Percentiles rank a stretch among this genome's conserved stretches.
phyloP scores from a whole-genome alignment of 2,888 invertebrate species.

The Synergus gifuensis region DNA sequence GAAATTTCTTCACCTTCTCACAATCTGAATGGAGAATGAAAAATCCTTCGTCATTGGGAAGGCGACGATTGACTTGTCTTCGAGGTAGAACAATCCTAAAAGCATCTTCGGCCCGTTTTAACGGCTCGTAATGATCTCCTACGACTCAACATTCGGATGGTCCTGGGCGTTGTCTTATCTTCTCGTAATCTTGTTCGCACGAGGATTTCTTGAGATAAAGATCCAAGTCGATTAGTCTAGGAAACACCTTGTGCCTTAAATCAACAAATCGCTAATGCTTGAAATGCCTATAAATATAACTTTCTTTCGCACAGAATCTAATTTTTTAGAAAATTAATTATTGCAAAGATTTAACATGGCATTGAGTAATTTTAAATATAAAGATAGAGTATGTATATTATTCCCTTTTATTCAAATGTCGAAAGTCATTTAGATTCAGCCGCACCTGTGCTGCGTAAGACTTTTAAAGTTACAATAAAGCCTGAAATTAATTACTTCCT shows the following conservation, averaged over 20 bases:
- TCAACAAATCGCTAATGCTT: conserved; percentile 30
- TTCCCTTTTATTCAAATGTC: background rate
- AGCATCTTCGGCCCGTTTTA: conserved; percentile 35
- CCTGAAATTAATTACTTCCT: conserved; percentile 35
- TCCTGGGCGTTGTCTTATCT: conserved; percentile 35
- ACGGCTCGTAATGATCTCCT: conserved; percentile 30
- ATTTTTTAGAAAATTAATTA: background rate
- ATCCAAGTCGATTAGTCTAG: conserved; percentile 19
- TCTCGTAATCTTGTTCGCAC: conserved; percentile 33
- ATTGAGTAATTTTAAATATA: too few relatives aligned
- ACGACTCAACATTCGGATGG: conserved; percentile 26
- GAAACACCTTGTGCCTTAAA: conserved; percentile 10
- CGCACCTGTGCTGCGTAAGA: conserved; percentile 8
- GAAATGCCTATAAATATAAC: background rate
- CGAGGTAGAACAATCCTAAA: conserved; percentile 21
- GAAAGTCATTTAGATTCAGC: background rate
- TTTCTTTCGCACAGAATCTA: background rate
- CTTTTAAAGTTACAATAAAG: conserved; percentile 14
- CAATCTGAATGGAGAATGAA: conserved; percentile 19
- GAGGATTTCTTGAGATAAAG: conserved; percentile 33
- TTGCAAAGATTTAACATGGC: too few relatives aligned
- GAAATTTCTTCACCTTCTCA: conserved; percentile 24
- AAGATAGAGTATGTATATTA: background rate
- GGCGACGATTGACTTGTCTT: conserved; percentile 38
- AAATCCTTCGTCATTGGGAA: conserved; percentile 37